Evolutionary conservation across 2,113 vertebrate species (phyloP), one percentile per base, ranked within the genome.

Genomic region (Muscicapa adusta): DNA sequence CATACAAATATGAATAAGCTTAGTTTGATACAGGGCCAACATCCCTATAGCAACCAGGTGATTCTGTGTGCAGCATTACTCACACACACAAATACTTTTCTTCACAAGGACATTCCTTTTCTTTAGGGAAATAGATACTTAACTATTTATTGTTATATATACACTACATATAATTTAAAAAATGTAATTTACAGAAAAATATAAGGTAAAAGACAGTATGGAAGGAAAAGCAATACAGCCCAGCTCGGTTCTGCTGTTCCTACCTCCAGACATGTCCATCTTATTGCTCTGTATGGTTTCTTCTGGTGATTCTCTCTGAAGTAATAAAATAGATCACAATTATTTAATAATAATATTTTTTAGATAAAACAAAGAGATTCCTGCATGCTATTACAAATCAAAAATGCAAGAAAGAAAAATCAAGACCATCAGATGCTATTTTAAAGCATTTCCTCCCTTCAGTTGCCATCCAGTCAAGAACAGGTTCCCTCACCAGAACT

Each of bases 221-320:
- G 62, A 78, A 80, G 54, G 31, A n/a, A 87, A 65, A 91, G 33
- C 47, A 67, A 42, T 20, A 70, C 73, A 70, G 14, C 5, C 33
- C 57, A 57, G 36, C 20, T 43, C 4, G 1, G 63, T 61, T 86
- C 40, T 84, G 29, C 34, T 20, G 3, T 5, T 77, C 97, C 94
- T 47, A 99, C 98, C 98, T 98, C 98, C 98, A 96, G 98, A 97
- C 94, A 99, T 96, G 86, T 99, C 98, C 98, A 98, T 98, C 97
- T 99, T 99, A 98, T 98, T 99, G 96, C 98, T 98, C 97, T 99
- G 99, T 96, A 98, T 96, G 91, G 98, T 97, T 97, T 99, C 99
- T 76, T 99, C 99, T 95, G 98, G 97, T 63, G 98, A 98, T 95
- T 99, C 99, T 97, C 99, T 99, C 99, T 99, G 97, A 89, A 96